Conservation (phyloP, 2,113 vertebrate species). For the Haemorhous mexicanus region DNA sequence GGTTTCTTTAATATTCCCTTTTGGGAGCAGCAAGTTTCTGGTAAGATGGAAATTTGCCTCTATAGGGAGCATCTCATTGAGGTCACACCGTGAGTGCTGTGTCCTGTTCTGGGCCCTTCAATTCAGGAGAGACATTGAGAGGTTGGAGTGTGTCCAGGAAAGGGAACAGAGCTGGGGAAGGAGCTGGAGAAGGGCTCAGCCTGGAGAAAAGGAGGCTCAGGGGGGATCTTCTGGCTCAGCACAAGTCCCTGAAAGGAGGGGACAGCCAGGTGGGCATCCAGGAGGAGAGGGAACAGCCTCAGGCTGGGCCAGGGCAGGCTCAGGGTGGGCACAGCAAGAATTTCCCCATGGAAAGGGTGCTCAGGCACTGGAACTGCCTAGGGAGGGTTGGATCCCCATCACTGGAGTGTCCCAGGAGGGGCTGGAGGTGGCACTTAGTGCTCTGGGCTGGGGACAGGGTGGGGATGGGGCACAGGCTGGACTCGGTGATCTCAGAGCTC, state of each 20-base stretch:
- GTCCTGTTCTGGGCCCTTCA: background rate
- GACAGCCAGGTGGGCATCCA: background rate
- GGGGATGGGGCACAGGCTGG: fast-evolving
- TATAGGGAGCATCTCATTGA: background rate
- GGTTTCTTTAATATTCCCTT: background rate
- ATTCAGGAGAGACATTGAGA: background rate
- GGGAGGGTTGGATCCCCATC: background rate
- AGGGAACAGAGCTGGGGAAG: background rate
- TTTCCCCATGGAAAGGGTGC: background rate
- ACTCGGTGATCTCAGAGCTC: background rate
- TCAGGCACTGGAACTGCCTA: background rate
- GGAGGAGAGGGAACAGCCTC: fast-evolving
- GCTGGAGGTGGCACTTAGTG: background rate
- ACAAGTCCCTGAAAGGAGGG: background rate
- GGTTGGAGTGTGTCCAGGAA: background rate
- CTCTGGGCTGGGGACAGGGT: background rate
- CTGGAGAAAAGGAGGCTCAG: background rate
- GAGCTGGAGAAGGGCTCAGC: background rate
- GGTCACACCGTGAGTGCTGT: background rate
- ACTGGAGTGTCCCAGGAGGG: background rate
- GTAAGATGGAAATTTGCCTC: background rate
- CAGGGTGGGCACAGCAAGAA: background rate
- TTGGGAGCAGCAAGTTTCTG: background rate
- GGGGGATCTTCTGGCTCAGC: background rate
- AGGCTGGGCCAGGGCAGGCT: background rate